Conservation (phyloP, 1,140 invertebrate species). For the Manduca sexta region DNA sequence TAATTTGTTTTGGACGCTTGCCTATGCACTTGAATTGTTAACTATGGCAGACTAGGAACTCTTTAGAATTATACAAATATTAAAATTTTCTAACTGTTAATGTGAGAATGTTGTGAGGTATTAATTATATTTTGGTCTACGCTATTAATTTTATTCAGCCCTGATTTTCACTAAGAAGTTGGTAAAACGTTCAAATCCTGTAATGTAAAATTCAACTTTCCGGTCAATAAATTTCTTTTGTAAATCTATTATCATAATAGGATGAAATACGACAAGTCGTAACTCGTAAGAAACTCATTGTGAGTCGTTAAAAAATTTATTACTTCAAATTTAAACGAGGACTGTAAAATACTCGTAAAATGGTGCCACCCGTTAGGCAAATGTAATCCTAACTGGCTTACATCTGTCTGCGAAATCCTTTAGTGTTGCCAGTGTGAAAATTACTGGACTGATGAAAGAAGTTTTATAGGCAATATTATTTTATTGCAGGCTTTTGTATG, state of each 20-base stretch:
- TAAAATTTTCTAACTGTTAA: too few relatives aligned
- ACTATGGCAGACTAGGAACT: too few relatives aligned
- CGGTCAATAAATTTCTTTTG: constrained; percentile 19
- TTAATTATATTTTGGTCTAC: too few relatives aligned
- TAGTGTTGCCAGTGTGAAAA: not conserved
- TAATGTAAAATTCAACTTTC: constrained; percentile 17
- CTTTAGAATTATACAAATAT: too few relatives aligned
- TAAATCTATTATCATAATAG: constrained; percentile 25
- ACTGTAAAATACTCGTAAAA: constrained; percentile 41
- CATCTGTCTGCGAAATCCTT: too few relatives aligned
- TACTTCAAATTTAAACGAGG: constrained; percentile 33
- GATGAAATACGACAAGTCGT: constrained; percentile 34
- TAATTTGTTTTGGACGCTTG: too few relatives aligned
- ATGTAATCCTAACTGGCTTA: not conserved
- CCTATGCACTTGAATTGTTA: too few relatives aligned
- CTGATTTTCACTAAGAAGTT: too few relatives aligned
- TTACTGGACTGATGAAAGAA: not conserved
- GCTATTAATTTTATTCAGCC: too few relatives aligned
- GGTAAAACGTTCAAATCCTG: not conserved
- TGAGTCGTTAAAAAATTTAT: constrained; percentile 43
- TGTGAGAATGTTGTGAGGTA: too few relatives aligned
- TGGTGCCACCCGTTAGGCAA: constrained; percentile 27
- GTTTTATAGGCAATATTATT: too few relatives aligned
- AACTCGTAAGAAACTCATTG: constrained; percentile 33
- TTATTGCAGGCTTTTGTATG: too few relatives aligned